These are phyloP conservation scores for Rostratula benghalensis DNA, from an alignment of 2,113 vertebrate species.

Conservation along the genomic window DNA sequence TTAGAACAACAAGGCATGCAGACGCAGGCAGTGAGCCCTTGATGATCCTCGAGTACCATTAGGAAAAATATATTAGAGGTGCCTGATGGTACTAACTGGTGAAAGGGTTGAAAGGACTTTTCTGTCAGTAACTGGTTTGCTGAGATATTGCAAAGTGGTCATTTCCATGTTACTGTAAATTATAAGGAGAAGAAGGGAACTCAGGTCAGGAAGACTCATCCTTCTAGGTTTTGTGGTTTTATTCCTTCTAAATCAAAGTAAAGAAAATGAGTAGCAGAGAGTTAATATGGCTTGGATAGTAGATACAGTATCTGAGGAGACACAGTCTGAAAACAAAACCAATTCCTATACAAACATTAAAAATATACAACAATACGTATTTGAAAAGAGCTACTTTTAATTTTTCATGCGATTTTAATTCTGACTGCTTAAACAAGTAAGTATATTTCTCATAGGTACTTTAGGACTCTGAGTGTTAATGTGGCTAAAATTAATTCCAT, in stretches of 20 bases:
- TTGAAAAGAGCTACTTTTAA: conserved; percentile 11
- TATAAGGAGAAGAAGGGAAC: neutral
- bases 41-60: neutral
- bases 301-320: rapidly evolving
- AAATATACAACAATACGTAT: neutral
- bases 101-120: neutral
- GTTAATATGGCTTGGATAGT: neutral
- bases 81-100: neutral
- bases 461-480: conserved; percentile 1
- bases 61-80: neutral
- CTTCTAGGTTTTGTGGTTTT: neutral
- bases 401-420: conserved; percentile 50
- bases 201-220: neutral
- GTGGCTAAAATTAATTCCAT: neutral
- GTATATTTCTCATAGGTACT: conserved; percentile 5
- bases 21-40: neutral
- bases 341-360: neutral
- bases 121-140: neutral
- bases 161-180: neutral
- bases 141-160: neutral
- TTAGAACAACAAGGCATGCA: neutral
- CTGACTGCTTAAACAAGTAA: neutral
- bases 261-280: neutral
- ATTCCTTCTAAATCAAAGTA: neutral
- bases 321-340: neutral